Base-by-base conservation (phyloP, 2,113 vertebrate genomes). In the Zapornia atra region DNA sequence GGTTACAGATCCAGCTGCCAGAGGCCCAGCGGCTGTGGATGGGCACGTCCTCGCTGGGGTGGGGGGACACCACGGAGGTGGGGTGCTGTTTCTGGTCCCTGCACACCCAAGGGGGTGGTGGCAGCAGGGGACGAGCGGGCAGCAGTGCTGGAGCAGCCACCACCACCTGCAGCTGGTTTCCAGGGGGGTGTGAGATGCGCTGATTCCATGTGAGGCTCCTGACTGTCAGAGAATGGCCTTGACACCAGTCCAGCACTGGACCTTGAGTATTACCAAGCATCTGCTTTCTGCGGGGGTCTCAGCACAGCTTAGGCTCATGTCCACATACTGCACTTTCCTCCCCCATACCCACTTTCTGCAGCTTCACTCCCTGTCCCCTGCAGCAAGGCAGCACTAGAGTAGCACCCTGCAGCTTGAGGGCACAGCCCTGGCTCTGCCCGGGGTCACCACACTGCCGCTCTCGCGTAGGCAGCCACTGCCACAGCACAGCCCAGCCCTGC, bases 111-210 rank as follows among this genome's bases (percentile, higher is more conserved):
- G 17, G 36, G 10, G 44, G 3, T 15, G 26, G 33, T 4, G 8
- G 51, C n/a, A 19, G 44, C 8, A 4, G 57, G 20, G 57, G 9
- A 24, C 4, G 29, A 2, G 5, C 18, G 15, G 68, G 48, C 19
- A n/a, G 26, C 0, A 0, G 31, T 50, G 70, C 53, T 6, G 4
- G 40, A 72, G 46, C 66, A 57, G 51, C 68, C 9, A 1, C 20
- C 26, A 12, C 0, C 0, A 2, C 25, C 25, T 15, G 34, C 10
- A 2, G 2, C 21, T 19, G 4, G 21, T 57, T 76, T 59, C 33
- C 82, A 6, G 40, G 11, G 44, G 65, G 44, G 28, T 33, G 3
- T 1, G 6, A 57, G 53, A 38, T 28, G 34, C 2, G 22, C 86
- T 28, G 54, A 29, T 19, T 68, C 54, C 36, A 7, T 1, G 9